Evolutionary conservation across 2,113 vertebrate species (phyloP).

Genomic region (Eubucco bourcierii): DNA sequence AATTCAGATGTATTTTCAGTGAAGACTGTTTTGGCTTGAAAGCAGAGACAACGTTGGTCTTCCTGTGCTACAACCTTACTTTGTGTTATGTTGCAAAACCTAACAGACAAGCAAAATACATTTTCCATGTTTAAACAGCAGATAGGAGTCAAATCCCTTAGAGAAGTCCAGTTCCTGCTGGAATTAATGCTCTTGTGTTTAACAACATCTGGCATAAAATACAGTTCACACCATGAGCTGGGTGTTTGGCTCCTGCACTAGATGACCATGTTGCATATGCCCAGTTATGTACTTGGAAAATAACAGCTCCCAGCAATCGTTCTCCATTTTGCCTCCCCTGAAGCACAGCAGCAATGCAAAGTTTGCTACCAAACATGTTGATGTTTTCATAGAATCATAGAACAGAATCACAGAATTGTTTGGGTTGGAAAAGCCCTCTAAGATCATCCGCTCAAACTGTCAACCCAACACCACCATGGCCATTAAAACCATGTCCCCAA

Average conservation of each 20-base stretch:
- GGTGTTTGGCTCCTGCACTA: background rate
- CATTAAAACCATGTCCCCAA: no score
- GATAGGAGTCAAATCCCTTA: background rate
- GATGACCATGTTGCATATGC: background rate
- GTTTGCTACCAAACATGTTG: background rate
- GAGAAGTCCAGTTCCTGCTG: background rate
- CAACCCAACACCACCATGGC: no score
- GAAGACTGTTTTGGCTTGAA: background rate
- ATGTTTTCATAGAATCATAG: background rate
- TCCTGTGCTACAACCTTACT: background rate
- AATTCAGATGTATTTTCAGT: conserved; percentile 53
- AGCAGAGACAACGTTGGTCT: background rate
- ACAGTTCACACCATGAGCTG: background rate
- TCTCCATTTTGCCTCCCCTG: background rate
- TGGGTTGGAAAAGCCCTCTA: no score
- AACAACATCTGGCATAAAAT: background rate
- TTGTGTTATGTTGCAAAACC: background rate
- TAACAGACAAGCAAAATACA: background rate
- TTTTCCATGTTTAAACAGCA: background rate
- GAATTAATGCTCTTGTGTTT: background rate
- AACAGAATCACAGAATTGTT: no score
- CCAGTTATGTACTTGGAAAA: background rate
- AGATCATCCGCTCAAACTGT: no score
- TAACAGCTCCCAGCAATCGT: background rate
- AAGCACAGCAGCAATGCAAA: background rate